Conservation (phyloP, 2,113 vertebrate species). For the Callipepla californica region DNA sequence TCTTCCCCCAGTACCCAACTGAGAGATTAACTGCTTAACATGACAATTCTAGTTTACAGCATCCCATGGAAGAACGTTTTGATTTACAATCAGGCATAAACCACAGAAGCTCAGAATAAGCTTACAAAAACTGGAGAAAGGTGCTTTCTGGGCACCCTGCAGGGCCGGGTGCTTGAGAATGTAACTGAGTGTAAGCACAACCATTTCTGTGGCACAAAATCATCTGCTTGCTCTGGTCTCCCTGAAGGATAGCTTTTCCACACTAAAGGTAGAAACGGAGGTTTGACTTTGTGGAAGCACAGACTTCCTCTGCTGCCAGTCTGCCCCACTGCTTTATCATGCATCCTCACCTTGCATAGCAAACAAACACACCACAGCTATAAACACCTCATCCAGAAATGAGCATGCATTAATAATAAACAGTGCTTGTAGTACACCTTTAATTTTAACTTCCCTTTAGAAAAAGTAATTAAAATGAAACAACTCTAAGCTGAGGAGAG, state of each 20-base stretch:
- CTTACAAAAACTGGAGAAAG: background rate
- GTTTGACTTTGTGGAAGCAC: background rate
- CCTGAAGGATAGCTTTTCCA: background rate
- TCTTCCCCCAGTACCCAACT: background rate
- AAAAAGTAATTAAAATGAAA: background rate
- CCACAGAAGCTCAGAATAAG: background rate
- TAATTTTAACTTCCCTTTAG: background rate
- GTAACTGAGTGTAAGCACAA: background rate
- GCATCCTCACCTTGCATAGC: background rate
- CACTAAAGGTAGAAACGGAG: background rate
- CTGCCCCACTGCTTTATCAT: background rate
- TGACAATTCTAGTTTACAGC: background rate
- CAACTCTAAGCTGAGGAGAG: background rate
- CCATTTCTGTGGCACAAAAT: background rate
- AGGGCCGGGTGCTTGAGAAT: background rate
- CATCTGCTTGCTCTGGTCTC: background rate
- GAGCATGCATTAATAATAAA: background rate
- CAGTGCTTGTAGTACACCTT: background rate
- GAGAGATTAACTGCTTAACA: background rate
- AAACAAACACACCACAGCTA: background rate
- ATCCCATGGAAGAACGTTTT: background rate
- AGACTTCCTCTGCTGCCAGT: background rate
- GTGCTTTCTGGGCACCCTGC: background rate
- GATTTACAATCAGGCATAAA: background rate
- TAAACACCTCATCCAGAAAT: background rate